Base-by-base conservation (phyloP, 2,888 invertebrate species). In the Rhynchonema sp. region DNA sequence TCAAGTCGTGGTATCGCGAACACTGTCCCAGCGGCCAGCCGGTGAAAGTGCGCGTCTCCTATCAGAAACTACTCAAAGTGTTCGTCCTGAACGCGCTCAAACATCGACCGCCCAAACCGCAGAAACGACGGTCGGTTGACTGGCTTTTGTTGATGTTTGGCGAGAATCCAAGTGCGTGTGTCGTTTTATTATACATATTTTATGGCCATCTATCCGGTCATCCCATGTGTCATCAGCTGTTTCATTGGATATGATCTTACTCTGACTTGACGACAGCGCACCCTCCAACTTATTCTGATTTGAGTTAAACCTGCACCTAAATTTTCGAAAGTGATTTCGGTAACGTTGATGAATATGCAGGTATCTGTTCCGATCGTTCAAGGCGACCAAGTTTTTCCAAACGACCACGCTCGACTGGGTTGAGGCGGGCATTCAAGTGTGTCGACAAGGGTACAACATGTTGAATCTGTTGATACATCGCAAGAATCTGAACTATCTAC, bases 361-460 rank as follows among this genome's bases (percentile, higher is more conserved):
- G 62, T 94, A 94, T 72, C 78, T 98, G 55, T 98, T 98, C 82
- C 83, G 96, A 30, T 98, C 98, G 0, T 99, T 99, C 78, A 99
- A 99, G 76, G 88, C 94, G 0, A 99, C 98, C 0, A 99, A 99
- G 76, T 99, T 99, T 79, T 99, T 99, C 81, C 96, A 99, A 83
- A 91, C 91, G 0, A 99, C 98, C 0, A 92, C 92, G 0, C 78
- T 99, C 66, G 98, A 99, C 77, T 99, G 98, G 98, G 98, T 99
- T 1, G 98, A 99, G 77, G 94, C 92, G 20, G 98, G 98, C 2
- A 77, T 98, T 55, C 98, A 98, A 78, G 76, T 70, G 1, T 96
- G 98, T 74, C 82, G 96, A 0, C 98, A 99, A 76, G 98, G 98
- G 1, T 99, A 99, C 78, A 99, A 99, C 76, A 99, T 99, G 98